phyloP scores from a whole-genome alignment of 2,888 invertebrate genomes.

The Ochropleura leucogaster region DNA sequence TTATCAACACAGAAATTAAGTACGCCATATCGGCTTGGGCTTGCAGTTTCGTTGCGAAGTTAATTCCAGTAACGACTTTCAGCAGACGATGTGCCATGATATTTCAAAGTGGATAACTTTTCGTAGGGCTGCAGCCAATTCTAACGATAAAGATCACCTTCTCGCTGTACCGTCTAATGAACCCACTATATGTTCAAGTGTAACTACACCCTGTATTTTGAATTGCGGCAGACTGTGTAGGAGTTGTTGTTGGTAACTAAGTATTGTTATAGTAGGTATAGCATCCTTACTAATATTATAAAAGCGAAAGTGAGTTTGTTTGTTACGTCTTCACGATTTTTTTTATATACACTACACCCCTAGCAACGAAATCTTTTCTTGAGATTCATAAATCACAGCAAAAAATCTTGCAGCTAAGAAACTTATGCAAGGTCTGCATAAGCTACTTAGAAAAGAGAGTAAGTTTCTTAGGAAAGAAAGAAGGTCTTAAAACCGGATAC shows the following conservation, averaged over 20 bases:
- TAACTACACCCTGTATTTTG: constrained; percentile 54
- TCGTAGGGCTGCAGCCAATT: constrained; percentile 77
- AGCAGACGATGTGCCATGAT: constrained; percentile 74
- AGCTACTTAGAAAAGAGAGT: too few species aligned
- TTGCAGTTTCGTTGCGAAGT: constrained; percentile 44
- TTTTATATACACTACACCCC: too few species aligned
- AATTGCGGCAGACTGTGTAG: constrained; percentile 23
- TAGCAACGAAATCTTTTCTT: too few species aligned
- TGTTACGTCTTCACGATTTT: too few species aligned
- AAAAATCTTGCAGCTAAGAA: too few species aligned
- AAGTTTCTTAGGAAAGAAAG: too few species aligned
- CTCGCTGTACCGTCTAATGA: constrained; percentile 69
- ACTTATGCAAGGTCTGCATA: too few species aligned
- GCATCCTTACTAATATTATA: too few species aligned
- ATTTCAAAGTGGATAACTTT: constrained; percentile 81
- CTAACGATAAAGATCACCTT: constrained; percentile 71
- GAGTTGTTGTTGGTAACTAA: not conserved
- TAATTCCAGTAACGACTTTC: constrained; percentile 61
- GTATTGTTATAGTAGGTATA: too few species aligned
- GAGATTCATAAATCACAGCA: too few species aligned
- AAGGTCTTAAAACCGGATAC: not conserved
- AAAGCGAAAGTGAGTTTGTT: too few species aligned
- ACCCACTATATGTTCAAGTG: constrained; percentile 58
- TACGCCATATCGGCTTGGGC: constrained; percentile 25
- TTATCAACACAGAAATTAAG: not conserved